Evolutionary conservation across 2,888 invertebrate genomes (phyloP), one percentile per base, ranked within the genome.

Genomic region (Mechanitis messenoides): DNA sequence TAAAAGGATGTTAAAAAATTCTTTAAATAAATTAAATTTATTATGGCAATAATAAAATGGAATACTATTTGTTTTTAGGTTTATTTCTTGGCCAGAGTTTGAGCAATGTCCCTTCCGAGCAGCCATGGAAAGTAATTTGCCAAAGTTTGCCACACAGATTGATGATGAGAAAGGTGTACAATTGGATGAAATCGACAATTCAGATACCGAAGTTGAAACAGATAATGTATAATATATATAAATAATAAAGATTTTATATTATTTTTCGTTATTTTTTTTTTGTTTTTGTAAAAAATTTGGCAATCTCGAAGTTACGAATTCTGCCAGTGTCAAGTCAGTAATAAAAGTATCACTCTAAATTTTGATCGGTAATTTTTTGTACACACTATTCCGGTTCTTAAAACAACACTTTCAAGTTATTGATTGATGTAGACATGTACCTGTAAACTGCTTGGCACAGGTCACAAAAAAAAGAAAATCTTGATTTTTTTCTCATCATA

Each of bases 21-120:
- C 38, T 38, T 45, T n/a, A 9, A 9, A 9, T 42, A 42, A 9
- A 42, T 5, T 42, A 42, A 20, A 42, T 42, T 3, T 42, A 1
- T 42, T 42, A 42, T 12, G 12, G 20, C n/a, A 42, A 42, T 42
- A 9, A 42, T 42, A 42, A 9, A 42, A 9, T 9, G 11, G 1
- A 42, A 2, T 9, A 9, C 0, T 60, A 64, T 61, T 55, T 68
- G 59, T n/a, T 83, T 83, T 61, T 74, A 90, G 90, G 68, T 91
- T 93, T 76, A 83, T 91, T 61, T 90, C 91, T 3, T 93, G 93
- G 92, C 93, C 94, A 2, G 93, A 93, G 71, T 95, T 93, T 74
- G 81, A 87, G 11, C 91, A 91, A 59, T 93, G 93, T 69, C 91
- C 93, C 12, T 95, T 94, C 75, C 81, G 91, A 64, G 90, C 91